phyloP scores from a whole-genome alignment of 2,113 vertebrate genomes.

The Xerus inauris region DNA sequence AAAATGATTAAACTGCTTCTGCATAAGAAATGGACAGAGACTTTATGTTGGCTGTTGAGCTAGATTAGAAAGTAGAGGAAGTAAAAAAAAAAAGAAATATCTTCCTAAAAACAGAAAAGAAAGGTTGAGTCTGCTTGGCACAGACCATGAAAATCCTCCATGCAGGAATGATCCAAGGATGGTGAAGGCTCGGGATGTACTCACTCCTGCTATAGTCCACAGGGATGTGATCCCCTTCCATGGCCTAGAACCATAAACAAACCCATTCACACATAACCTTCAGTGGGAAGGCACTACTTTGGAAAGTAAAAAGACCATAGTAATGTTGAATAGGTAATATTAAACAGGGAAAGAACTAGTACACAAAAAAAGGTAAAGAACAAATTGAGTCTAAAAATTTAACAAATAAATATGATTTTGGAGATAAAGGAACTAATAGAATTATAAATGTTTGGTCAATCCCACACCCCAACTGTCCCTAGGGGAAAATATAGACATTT shows the following conservation, averaged over 20 bases:
- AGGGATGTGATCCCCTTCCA: neutral
- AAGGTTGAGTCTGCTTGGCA: neutral
- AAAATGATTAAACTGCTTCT: neutral
- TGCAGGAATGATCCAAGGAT: neutral
- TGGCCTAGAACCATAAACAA: neutral
- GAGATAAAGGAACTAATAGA: neutral
- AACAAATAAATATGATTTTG: slow-evolving; percentile 8
- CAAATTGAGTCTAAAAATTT: neutral
- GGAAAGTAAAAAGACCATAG: neutral
- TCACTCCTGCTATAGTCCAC: neutral
- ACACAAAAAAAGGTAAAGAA: neutral
- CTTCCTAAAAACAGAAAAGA: neutral
- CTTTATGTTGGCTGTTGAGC: neutral
- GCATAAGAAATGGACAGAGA: neutral
- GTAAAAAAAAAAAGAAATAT: neutral
- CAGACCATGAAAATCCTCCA: neutral
- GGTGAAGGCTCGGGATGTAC: no score
- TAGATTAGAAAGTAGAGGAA: neutral
- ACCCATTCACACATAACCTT: neutral
- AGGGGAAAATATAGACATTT: neutral
- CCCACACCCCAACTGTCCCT: neutral
- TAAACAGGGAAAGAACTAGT: neutral
- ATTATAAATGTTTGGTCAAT: neutral
- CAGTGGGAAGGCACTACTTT: neutral
- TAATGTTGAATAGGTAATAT: neutral